These are phyloP conservation scores for Caenorhabditis sp. DNA, from an alignment of 2,888 invertebrate genomes.

Conservation along the genomic window DNA sequence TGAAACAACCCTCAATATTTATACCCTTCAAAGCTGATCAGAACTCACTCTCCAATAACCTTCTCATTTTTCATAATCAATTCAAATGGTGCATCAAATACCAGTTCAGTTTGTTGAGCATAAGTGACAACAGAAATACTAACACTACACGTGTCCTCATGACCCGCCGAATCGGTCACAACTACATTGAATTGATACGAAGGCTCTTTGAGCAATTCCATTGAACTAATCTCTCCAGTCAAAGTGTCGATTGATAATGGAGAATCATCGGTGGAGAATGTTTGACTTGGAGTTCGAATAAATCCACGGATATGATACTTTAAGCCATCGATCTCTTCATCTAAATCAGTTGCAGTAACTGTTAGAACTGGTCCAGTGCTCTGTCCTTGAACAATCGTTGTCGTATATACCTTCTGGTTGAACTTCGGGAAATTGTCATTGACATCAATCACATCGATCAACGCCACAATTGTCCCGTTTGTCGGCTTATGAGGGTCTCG, in stretches of 20 bases:
- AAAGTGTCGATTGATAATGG: slow-evolving; percentile 37
- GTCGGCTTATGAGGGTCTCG: slow-evolving; percentile 48
- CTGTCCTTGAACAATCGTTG: slow-evolving; percentile 53
- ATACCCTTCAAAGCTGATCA: not conserved
- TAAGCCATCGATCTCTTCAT: slow-evolving; percentile 44
- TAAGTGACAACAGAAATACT: slow-evolving; percentile 51
- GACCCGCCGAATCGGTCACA: slow-evolving; percentile 43
- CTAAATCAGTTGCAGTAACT: slow-evolving; percentile 42
- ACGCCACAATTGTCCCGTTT: slow-evolving; percentile 42
- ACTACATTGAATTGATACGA: slow-evolving; percentile 46
- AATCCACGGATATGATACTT: slow-evolving; percentile 43
- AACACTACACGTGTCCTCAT: slow-evolving; percentile 48
- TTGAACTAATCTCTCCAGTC: slow-evolving; percentile 46
- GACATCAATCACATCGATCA: slow-evolving; percentile 49
- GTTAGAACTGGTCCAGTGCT: slow-evolving; percentile 43
- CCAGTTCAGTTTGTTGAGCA: slow-evolving; percentile 50
- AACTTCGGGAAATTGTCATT: slow-evolving; percentile 64
- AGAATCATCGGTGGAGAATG: slow-evolving; percentile 22
- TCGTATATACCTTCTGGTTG: slow-evolving; percentile 36
- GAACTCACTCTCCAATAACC: slow-evolving; percentile 45
- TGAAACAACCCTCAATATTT: no score
- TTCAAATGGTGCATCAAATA: slow-evolving; percentile 56
- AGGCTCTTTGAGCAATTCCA: slow-evolving; percentile 40
- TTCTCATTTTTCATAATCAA: slow-evolving; percentile 50
- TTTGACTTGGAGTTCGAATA: slow-evolving; percentile 31